Conservation (phyloP, 2,888 invertebrate genomes). For the Biston betularia region DNA sequence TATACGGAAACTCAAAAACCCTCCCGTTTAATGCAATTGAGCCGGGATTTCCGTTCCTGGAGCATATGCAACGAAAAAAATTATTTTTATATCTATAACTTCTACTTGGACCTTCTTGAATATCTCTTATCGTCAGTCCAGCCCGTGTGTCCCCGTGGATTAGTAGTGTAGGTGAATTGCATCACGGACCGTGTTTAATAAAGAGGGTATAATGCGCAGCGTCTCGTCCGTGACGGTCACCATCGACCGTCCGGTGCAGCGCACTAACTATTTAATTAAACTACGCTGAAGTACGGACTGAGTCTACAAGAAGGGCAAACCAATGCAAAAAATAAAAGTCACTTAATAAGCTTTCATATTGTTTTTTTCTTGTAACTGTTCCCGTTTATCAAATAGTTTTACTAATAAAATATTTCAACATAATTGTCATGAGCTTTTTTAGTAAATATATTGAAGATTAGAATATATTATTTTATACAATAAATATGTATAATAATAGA, state of each 20-base stretch:
- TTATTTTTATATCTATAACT: no score
- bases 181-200: conserved; percentile 58
- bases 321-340: neutral
- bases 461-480: no score
- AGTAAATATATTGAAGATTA: no score
- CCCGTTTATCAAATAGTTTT: no score
- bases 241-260: conserved; percentile 56
- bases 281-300: conserved; percentile 31
- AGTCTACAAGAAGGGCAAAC: neutral
- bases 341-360: neutral
- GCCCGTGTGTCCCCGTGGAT: conserved; percentile 32
- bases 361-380: no score
- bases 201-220: conserved; percentile 56
- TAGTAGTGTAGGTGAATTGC: conserved; percentile 47
- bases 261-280: conserved; percentile 59
- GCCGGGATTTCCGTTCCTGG: no score
- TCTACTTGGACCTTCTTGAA: neutral
- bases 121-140: conserved; percentile 3
- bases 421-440: no score
- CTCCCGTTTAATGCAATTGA: no score
- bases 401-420: no score
- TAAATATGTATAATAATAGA: no score
- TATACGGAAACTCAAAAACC: no score
- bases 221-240: conserved; percentile 40
- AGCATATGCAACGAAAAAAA: no score